These are phyloP conservation scores for Microtus richardsoni DNA, from an alignment of 2,113 vertebrate species.

Conservation along the genomic window DNA sequence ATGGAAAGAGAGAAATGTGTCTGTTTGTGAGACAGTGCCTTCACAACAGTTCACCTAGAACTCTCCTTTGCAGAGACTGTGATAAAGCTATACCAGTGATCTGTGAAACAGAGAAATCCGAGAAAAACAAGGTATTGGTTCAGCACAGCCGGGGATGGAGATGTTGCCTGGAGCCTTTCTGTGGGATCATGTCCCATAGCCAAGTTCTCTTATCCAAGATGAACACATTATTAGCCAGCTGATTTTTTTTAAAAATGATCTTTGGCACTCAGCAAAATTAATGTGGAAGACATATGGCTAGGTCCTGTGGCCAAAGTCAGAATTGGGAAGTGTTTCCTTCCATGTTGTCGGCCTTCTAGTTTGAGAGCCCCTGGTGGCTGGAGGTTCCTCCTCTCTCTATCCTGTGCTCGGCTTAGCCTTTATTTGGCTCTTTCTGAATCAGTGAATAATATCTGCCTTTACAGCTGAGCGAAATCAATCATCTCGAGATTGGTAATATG, in stretches of 20 bases:
- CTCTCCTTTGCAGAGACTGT: background rate
- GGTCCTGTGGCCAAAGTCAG: background rate
- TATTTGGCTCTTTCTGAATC: background rate
- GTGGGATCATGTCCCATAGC: background rate
- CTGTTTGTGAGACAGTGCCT: background rate
- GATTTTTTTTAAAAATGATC: background rate
- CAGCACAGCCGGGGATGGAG: background rate
- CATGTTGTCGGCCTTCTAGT: background rate
- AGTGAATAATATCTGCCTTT: background rate
- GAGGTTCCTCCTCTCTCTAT: background rate
- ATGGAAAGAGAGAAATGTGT: background rate
- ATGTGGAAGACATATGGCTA: background rate
- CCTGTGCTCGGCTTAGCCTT: background rate
- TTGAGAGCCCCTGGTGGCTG: background rate
- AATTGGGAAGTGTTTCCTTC: background rate
- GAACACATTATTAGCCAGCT: background rate
- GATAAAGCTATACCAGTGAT: background rate
- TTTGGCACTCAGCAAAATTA: background rate
- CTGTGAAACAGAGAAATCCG: background rate
- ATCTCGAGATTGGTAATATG: constrained; percentile 36
- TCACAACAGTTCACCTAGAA: background rate
- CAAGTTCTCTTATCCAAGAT: background rate
- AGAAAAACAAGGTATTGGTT: background rate
- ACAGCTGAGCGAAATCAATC: constrained; percentile 25
- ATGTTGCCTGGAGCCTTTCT: background rate